Base-by-base conservation (phyloP, 64 coral and sea anemone species). In the Trachythela sp. region DNA sequence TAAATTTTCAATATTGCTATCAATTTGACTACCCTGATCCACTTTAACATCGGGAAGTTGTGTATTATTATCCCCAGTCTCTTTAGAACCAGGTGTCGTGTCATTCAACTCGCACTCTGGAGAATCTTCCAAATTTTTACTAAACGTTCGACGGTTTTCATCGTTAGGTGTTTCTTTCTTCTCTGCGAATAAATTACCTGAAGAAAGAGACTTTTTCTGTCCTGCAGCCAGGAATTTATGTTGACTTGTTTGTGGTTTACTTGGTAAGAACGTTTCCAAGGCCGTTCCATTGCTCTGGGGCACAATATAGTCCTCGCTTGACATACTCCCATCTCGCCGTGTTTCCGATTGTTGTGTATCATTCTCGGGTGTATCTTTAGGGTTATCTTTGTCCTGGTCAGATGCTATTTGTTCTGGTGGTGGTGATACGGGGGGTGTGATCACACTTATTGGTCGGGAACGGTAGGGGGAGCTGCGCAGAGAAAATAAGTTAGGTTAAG, bases 401-500 rank as follows among this genome's bases (percentile, higher is more conserved):
- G 14, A n/a, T n/a, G n/a, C n/a, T n/a, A n/a, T 38, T 64, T 64
- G 56, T 64, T 27, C 56, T n/a, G 56, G 56, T 64, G 56, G 56
- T 80, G 75, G 75, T 80, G 75, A 80, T 39, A 80, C 31, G 75
- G 75, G 33, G 37, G 33, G 75, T 34, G 75, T 37, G 15, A 80
- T 39, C 37, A 80, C 75, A 80, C 30, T 80, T 35, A 80, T 80
- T 34, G 75, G 75, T 2, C 31, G 37, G 2, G 75, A 37, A 35
- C 8, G 75, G 30, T 80, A 80, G 8, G 75, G 75, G 33, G 75
- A 80, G 20, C 75, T 80, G 37, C 11, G 8, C 31, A 80, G 17
- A 80, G 33, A 80, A 80, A 77, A 77, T 8, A 77, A n/a, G 54
- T 18, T 4, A 59, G 15, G 18, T 2, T 59, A 9, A 22, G 14